A percentile compares a stretch with the other conserved stretches of the same genome.
phyloP scores from a whole-genome alignment of 2,113 vertebrate species.

The Rana temporaria region DNA sequence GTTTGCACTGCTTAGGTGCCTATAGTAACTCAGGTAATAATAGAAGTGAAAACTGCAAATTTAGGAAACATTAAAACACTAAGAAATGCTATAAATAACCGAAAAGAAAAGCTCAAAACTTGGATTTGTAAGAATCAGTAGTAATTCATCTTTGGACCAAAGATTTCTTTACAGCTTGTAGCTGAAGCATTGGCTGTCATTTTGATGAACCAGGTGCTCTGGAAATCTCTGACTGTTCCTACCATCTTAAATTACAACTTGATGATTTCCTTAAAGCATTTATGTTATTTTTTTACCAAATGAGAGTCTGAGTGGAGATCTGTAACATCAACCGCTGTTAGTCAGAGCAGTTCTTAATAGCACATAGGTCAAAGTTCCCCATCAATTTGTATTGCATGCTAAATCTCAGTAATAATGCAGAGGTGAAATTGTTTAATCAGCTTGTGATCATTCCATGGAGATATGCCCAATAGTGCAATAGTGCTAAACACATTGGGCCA shows the following conservation, averaged over 20 bases:
- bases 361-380: constrained; percentile 30
- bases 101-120: too few relatives aligned
- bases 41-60: too few relatives aligned
- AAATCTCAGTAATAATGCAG: constrained; percentile 2
- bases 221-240: constrained; percentile 6
- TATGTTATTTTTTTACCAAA: constrained; percentile 36
- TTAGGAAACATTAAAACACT: too few relatives aligned
- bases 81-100: too few relatives aligned
- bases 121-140: too few relatives aligned
- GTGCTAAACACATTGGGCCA: too few relatives aligned
- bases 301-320: constrained; percentile 28
- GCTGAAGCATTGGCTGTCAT: constrained; percentile 1
- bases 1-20: too few relatives aligned
- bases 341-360: constrained; percentile 22
- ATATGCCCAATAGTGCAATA: too few relatives aligned
- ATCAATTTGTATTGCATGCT: background rate
- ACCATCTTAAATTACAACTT: constrained; percentile 41
- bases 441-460: background rate
- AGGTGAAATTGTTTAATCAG: constrained; percentile 5
- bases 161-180: background rate
- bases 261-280: constrained; percentile 37
- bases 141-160: background rate
- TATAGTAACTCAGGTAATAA: too few relatives aligned
- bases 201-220: constrained; percentile 31
- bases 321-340: constrained; percentile 25